Evolutionary conservation across 2,888 invertebrate genomes (phyloP).

Genomic region (Chydorus sphaericus): DNA sequence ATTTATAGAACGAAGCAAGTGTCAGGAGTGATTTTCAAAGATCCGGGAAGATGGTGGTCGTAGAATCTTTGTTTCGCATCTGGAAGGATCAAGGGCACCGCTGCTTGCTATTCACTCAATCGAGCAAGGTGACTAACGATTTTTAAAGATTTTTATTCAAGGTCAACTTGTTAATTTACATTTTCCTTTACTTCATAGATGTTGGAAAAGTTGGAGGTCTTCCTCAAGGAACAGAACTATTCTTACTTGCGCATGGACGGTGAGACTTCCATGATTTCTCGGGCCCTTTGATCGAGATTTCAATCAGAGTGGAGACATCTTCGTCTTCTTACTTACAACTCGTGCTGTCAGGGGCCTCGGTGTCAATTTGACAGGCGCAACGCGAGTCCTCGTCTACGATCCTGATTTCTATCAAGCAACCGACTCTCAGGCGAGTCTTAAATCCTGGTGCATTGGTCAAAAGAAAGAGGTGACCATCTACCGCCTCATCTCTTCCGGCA

Average conservation of each 20-base stretch:
- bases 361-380: slow-evolving; percentile 82
- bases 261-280: slow-evolving; percentile 52
- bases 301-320: slow-evolving; percentile 47
- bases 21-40: slow-evolving; percentile 47
- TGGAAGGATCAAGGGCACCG: slow-evolving; percentile 81
- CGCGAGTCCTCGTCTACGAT: slow-evolving; percentile 83
- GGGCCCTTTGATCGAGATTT: slow-evolving; percentile 63
- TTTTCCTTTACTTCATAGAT: slow-evolving; percentile 43
- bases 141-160: background rate
- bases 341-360: slow-evolving; percentile 87
- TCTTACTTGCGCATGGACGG: slow-evolving; percentile 81
- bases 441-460: slow-evolving; percentile 86
- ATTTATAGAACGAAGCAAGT: background rate
- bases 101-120: slow-evolving; percentile 76
- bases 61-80: slow-evolving; percentile 66
- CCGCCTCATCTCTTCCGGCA: slow-evolving; percentile 68
- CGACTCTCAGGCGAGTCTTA: slow-evolving; percentile 74
- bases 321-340: slow-evolving; percentile 79
- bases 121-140: slow-evolving; percentile 39
- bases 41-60: slow-evolving; percentile 84
- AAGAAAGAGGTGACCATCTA: slow-evolving; percentile 70
- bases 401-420: slow-evolving; percentile 97
- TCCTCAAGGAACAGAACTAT: slow-evolving; percentile 51
- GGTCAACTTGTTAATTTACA: background rate
- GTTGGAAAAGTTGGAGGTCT: slow-evolving; percentile 65